Evolutionary conservation across 2,113 vertebrate species (phyloP).

Genomic region (Hemicordylus capensis): DNA sequence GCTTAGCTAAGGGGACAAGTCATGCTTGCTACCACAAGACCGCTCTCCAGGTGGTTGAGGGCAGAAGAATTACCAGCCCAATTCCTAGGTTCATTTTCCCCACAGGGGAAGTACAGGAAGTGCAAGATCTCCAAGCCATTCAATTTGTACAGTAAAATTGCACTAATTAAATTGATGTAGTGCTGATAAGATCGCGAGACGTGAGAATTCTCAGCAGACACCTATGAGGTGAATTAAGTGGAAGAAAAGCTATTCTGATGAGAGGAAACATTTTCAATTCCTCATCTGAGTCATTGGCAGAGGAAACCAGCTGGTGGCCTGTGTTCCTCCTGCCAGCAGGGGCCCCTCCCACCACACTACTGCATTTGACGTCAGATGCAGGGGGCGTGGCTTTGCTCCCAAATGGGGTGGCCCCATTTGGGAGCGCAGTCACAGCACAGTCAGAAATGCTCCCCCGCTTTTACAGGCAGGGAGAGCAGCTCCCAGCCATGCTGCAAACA

Average conservation of each 20-base stretch:
- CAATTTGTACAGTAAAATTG: slow-evolving; percentile 45
- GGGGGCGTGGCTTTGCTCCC: too few species aligned
- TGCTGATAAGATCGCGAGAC: slow-evolving; percentile 36
- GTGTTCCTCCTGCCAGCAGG: too few species aligned
- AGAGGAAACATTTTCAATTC: slow-evolving; percentile 23
- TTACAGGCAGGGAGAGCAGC: too few species aligned
- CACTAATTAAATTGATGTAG: slow-evolving; percentile 48
- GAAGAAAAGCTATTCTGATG: slow-evolving; percentile 38
- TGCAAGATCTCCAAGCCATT: slow-evolving; percentile 31
- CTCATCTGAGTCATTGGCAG: background rate
- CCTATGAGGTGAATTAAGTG: slow-evolving; percentile 37
- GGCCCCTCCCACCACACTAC: too few species aligned
- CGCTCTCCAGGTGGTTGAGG: slow-evolving; percentile 15
- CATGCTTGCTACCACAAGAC: too few species aligned
- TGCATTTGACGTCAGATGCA: too few species aligned
- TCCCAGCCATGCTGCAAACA: too few species aligned
- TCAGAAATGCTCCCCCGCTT: too few species aligned
- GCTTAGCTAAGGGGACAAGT: too few species aligned
- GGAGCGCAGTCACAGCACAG: too few species aligned
- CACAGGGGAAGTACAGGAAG: background rate
- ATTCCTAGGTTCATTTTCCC: slow-evolving; percentile 25
- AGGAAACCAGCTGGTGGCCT: too few species aligned
- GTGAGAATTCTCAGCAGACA: slow-evolving; percentile 28
- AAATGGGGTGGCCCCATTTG: too few species aligned
- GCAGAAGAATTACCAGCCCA: slow-evolving; percentile 33